Percentiles rank a stretch among this genome's conserved stretches.
These are phyloP conservation scores for Baryphthengus martii DNA, from an alignment of 2,113 vertebrate species.

Conservation along the genomic window DNA sequence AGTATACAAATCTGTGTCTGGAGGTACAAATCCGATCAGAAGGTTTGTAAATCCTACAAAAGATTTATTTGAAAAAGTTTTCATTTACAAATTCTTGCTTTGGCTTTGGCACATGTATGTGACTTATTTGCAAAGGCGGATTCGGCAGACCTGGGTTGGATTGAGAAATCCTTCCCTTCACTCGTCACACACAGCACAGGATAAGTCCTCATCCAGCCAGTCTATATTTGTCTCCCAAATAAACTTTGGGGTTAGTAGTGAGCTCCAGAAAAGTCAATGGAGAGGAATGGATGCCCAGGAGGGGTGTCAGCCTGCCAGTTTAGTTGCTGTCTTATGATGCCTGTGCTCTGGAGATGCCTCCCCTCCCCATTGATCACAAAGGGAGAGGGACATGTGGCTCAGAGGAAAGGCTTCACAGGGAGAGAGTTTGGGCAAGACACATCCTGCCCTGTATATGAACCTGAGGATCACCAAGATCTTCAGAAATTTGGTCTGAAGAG, in stretches of 20 bases:
- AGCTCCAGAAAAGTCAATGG: neutral
- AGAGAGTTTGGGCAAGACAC: neutral
- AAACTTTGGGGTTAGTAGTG: neutral
- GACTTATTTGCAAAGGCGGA: constrained; percentile 52
- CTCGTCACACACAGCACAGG: neutral
- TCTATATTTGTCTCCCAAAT: neutral
- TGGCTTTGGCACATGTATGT: constrained; percentile 42
- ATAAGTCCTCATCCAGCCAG: constrained; percentile 9
- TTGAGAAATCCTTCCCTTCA: constrained; percentile 18
- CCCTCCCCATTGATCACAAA: accelerated
- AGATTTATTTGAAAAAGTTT: constrained; percentile 60
- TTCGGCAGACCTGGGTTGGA: neutral
- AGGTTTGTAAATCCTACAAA: constrained; percentile 64
- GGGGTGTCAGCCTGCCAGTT: neutral
- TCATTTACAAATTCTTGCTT: constrained; percentile 60
- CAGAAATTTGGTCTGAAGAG: neutral
- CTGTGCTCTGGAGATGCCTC: accelerated
- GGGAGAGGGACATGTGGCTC: neutral
- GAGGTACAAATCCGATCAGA: constrained; percentile 64
- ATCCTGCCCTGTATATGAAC: neutral
- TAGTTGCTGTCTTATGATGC: neutral
- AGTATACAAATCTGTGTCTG: constrained; percentile 63
- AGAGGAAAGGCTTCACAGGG: neutral
- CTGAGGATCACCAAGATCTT: neutral
- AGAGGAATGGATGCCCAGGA: neutral